phyloP scores from a whole-genome alignment of 2,888 invertebrate species.

The Spodoptera exigua region DNA sequence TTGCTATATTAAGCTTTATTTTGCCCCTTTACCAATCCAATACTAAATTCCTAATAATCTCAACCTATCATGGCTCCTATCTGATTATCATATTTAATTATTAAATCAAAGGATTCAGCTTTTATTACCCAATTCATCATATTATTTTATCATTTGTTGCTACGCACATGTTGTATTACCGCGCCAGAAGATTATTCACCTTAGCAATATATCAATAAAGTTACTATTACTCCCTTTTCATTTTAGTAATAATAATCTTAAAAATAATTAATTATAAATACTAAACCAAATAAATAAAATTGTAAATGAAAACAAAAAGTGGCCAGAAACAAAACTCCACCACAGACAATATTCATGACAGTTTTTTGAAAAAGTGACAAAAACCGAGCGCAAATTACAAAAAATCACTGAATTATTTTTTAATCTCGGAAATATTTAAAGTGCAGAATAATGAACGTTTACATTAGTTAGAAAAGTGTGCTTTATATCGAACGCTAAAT shows the following conservation, averaged over 20 bases:
- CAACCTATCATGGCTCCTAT: too few relatives aligned
- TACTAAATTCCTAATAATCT: too few relatives aligned
- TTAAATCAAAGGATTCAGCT: background rate
- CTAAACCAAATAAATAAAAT: slow-evolving; percentile 1
- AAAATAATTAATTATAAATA: background rate
- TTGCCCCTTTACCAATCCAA: too few relatives aligned
- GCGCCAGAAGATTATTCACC: slow-evolving; percentile 67
- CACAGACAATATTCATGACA: slow-evolving; percentile 76
- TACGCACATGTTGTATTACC: slow-evolving; percentile 22
- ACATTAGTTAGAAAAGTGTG: slow-evolving; percentile 73
- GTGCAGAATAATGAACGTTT: slow-evolving; percentile 76
- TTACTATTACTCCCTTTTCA: background rate
- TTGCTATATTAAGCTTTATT: too few relatives aligned
- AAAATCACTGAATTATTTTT: slow-evolving; percentile 70
- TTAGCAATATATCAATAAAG: slow-evolving; percentile 55
- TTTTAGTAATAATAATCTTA: background rate
- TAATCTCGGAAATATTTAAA: slow-evolving; percentile 72
- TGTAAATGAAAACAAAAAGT: slow-evolving; percentile 64
- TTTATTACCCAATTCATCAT: slow-evolving; percentile 24
- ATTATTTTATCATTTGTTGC: slow-evolving; percentile 35
- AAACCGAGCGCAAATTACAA: slow-evolving; percentile 83
- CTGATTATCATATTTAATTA: too few relatives aligned
- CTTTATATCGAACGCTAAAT: slow-evolving; percentile 78
- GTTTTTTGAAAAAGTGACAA: slow-evolving; percentile 85
- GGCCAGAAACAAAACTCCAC: slow-evolving; percentile 73